Conservation (phyloP, 2,113 vertebrate genomes). For the Phylloscopus trochilus region DNA sequence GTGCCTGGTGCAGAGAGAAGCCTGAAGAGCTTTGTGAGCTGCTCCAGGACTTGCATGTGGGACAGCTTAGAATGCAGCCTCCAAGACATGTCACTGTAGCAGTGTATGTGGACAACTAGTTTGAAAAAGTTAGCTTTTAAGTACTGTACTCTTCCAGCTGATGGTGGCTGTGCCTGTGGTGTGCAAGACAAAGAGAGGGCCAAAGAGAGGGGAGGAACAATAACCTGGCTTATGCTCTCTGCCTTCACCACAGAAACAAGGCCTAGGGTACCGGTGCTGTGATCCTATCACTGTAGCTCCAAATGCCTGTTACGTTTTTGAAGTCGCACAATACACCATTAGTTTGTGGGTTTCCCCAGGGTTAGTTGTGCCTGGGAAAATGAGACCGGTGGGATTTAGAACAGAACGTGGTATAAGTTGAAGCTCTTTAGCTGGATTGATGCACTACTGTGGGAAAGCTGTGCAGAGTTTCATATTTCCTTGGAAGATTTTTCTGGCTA, state of each 20-base stretch:
- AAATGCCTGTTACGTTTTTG: neutral
- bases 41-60: neutral
- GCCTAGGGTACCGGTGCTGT: neutral
- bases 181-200: neutral
- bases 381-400: neutral
- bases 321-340: neutral
- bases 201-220: neutral
- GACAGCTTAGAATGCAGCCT: neutral
- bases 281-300: neutral
- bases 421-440: neutral
- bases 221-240: neutral
- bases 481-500: neutral
- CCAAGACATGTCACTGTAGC: neutral
- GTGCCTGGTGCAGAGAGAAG: fast-evolving
- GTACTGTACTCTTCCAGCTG: neutral
- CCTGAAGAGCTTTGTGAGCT: neutral
- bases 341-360: neutral
- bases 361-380: neutral
- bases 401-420: fast-evolving
- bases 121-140: neutral
- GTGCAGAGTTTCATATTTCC: neutral
- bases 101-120: too few species aligned
- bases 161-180: neutral
- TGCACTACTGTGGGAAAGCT: neutral
- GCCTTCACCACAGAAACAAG: neutral